Percentiles rank a stretch among this genome's conserved stretches.
Evolutionary conservation across 2,888 invertebrate genomes (phyloP).

Genomic region (Anodontia alba): DNA sequence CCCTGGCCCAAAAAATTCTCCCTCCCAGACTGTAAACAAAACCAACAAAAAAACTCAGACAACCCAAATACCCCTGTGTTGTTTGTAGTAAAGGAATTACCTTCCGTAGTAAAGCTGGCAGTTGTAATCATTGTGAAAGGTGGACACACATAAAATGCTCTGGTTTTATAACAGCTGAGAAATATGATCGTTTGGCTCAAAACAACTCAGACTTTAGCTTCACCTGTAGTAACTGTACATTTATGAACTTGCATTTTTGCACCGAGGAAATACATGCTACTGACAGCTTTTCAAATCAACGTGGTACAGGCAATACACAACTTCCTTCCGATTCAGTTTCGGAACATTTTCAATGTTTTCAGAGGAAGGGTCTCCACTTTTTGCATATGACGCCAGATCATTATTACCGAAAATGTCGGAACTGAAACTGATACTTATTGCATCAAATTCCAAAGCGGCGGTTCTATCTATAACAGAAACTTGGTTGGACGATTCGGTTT

Average conservation of each 20-base stretch:
- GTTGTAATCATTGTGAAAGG: not conserved
- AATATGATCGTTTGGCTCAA: not conserved
- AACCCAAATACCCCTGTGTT: slow-evolving; percentile 1
- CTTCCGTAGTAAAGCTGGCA: not conserved
- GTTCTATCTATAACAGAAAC: slow-evolving; percentile 17
- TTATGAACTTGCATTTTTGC: not conserved
- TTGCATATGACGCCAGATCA: slow-evolving; percentile 3
- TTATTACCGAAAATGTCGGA: not conserved
- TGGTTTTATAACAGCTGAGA: not conserved
- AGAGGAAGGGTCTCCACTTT: slow-evolving; percentile 2
- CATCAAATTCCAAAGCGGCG: not conserved
- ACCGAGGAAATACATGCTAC: no score
- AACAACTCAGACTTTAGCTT: not conserved
- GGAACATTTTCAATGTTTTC: slow-evolving; percentile 5
- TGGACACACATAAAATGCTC: not conserved
- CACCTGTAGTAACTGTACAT: not conserved
- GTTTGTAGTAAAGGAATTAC: not conserved
- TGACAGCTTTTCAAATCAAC: not conserved
- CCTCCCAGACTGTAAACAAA: not conserved
- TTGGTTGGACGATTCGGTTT: not conserved
- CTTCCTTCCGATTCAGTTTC: not conserved
- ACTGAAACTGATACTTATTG: not conserved
- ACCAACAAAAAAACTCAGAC: not conserved
- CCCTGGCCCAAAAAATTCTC: not conserved
- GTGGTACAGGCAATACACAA: not conserved